Evolutionary conservation across 2,797 vertebrate genomes (phyloP), one percentile per base, ranked within the genome.

Genomic region (Buphagus erythrorhynchus): DNA sequence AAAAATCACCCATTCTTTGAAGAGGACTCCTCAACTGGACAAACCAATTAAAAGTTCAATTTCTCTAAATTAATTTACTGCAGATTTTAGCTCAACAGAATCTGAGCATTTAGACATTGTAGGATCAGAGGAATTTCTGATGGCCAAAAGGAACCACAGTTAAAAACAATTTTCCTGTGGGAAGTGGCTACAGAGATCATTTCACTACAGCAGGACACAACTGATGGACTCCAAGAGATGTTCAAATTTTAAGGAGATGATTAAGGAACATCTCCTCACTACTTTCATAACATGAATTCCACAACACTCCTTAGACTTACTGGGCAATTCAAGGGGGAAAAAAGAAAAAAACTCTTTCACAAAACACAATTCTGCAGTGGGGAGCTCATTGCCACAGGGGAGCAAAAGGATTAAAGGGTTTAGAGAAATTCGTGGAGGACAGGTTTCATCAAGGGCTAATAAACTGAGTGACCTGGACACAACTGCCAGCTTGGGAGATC

Each of bases 51-150:
- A 38, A 85, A 68, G 13, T 9, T 63, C 0, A 0, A 8, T 38
- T 79, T 17, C 26, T 45, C 18, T 10, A 5, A 62, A 31, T 12
- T 21, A 26, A 7, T 33, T 48, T 58, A 15, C 6, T 19, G 14
- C 8, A 62, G n/a, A 26, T 68, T 66, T 84, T 38, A 43, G 21
- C 71, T 84, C 18, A 66, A 46, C 9, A 62, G 66, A 62, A 78
- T 54, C 16, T 26, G n/a, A 88, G 43, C 3, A 40, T 15, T 35
- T 29, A 22, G 43, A 18, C 20, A 13, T 0, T 11, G 3, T 0
- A 18, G 38, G 40, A 46, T 16, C 13, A 86, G 46, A 54, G 6
- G 25, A 58, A 58, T 62, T 72, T 51, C 35, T 82, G n/a, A 38
- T 29, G 45, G 14, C n/a, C 33, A 80, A 62, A 88, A 71, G 28